A percentile compares a stretch with the other conserved stretches of the same genome.
These are phyloP conservation scores for Luehdorfia chinensis DNA, from an alignment of 1,140 invertebrate species.

Conservation along the genomic window DNA sequence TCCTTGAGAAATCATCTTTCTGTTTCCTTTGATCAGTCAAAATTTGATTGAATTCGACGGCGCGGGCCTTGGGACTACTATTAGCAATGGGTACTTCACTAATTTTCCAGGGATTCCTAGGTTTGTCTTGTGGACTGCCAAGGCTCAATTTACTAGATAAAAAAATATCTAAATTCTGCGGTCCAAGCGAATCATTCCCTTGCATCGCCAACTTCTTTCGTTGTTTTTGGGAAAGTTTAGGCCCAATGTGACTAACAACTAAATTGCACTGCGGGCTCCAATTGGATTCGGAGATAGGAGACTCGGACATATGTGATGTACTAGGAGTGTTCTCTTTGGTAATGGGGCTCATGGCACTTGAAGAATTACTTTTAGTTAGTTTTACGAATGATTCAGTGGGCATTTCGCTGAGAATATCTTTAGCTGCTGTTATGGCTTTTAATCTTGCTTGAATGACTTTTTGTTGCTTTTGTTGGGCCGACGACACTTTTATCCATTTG, in stretches of 20 bases:
- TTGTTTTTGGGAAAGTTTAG: slow-evolving; percentile 81
- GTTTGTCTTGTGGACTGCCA: slow-evolving; percentile 49
- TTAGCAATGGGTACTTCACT: slow-evolving; percentile 44
- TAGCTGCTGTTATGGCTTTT: slow-evolving; percentile 68
- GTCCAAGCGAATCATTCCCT: slow-evolving; percentile 33
- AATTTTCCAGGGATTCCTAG: slow-evolving; percentile 69
- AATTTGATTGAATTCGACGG: slow-evolving; percentile 76
- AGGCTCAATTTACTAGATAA: slow-evolving; percentile 50
- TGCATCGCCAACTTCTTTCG: slow-evolving; percentile 75
- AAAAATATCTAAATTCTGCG: slow-evolving; percentile 50
- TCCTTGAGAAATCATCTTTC: slow-evolving; percentile 78
- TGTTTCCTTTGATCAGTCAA: slow-evolving; percentile 80
- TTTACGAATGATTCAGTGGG: slow-evolving; percentile 57
- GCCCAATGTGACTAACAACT: slow-evolving; percentile 60
- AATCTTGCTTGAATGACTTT: slow-evolving; percentile 73
- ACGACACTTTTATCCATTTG: slow-evolving; percentile 70
- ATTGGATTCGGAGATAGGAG: slow-evolving; percentile 45
- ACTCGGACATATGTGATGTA: slow-evolving; percentile 52
- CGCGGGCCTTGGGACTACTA: slow-evolving; percentile 44
- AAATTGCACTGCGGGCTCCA: slow-evolving; percentile 50
- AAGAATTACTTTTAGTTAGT: slow-evolving; percentile 55
- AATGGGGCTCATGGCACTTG: slow-evolving; percentile 32
- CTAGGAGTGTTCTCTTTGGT: slow-evolving; percentile 35
- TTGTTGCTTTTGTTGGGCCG: slow-evolving; percentile 60
- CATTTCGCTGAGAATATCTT: slow-evolving; percentile 63